Evolutionary conservation across 1,140 invertebrate species (phyloP).

Genomic region (Amyelois transitella): DNA sequence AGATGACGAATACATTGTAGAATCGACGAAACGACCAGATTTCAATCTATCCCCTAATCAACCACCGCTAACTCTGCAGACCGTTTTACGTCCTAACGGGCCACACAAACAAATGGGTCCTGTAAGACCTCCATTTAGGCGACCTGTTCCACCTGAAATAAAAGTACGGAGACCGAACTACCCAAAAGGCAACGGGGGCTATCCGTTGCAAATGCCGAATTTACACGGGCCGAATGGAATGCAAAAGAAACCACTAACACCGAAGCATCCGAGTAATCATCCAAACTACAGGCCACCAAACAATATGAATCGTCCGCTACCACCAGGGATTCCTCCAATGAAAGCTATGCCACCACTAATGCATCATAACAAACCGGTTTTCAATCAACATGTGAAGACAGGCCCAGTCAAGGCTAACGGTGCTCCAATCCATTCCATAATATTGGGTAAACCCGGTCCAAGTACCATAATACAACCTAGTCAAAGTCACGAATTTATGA

Average conservation of each 20-base stretch:
- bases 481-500: constrained; percentile 60
- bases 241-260: constrained; percentile 44
- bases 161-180: constrained; percentile 57
- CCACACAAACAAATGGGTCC: constrained; percentile 42
- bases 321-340: constrained; percentile 47
- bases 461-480: constrained; percentile 25
- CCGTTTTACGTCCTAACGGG: constrained; percentile 57
- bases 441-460: constrained; percentile 47
- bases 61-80: constrained; percentile 66
- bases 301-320: constrained; percentile 38
- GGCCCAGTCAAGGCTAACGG: constrained; percentile 21
- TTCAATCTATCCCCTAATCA: constrained; percentile 52
- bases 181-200: constrained; percentile 42
- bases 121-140: constrained; percentile 51
- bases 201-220: constrained; percentile 57
- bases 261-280: constrained; percentile 39
- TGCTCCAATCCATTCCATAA: constrained; percentile 31
- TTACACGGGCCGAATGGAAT: constrained; percentile 34
- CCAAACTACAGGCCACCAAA: constrained; percentile 30
- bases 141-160: constrained; percentile 62
- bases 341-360: constrained; percentile 41
- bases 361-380: constrained; percentile 35
- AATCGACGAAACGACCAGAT: constrained; percentile 46
- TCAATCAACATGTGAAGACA: constrained; percentile 22
- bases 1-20: constrained; percentile 57